Evolutionary conservation across 2,113 vertebrate species (phyloP).

Genomic region (Seriola rivoliana): DNA sequence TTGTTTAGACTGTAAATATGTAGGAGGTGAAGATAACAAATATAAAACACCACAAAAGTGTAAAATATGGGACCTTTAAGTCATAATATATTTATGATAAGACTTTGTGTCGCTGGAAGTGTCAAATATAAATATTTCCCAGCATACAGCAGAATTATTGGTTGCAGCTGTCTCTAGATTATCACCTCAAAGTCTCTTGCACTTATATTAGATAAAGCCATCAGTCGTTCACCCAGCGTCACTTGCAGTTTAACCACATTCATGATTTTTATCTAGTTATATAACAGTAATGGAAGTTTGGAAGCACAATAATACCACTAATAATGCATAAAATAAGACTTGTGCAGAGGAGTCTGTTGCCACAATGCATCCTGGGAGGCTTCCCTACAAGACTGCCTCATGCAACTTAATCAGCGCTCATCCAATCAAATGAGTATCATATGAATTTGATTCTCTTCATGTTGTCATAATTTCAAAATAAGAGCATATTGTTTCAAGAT

Average conservation of each 20-base stretch:
- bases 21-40: not conserved
- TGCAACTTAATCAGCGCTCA: not conserved
- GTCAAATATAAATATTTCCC: too few species aligned
- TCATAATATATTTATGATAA: too few species aligned
- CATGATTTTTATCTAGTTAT: not conserved
- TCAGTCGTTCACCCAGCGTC: too few species aligned
- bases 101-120: too few species aligned
- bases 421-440: not conserved
- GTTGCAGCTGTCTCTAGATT: too few species aligned
- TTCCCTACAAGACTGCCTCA: not conserved
- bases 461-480: not conserved
- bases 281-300: not conserved
- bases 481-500: not conserved
- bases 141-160: too few species aligned
- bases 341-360: not conserved
- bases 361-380: not conserved
- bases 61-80: too few species aligned
- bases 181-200: too few species aligned
- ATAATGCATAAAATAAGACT: not conserved
- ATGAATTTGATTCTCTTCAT: not conserved
- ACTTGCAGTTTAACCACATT: too few species aligned
- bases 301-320: not conserved
- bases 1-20: not conserved
- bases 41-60: too few species aligned
- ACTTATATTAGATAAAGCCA: too few species aligned